Conservation (phyloP, 2,797 vertebrate species). For the Apogon hyalosoma region DNA sequence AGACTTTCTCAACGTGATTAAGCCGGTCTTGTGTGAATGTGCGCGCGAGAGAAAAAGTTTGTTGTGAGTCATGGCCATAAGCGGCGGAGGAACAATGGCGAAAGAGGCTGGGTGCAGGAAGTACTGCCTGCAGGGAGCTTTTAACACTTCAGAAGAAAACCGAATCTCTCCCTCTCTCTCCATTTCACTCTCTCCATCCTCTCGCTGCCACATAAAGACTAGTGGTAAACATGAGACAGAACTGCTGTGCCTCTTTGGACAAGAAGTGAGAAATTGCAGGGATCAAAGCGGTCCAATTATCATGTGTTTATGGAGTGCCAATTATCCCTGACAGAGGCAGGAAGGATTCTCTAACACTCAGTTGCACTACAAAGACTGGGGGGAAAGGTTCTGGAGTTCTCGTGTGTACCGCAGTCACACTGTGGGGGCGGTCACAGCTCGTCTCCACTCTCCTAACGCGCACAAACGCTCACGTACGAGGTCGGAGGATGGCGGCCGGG, state of each 20-base stretch:
- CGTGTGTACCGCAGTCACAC: conserved; percentile 52
- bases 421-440: conserved; percentile 52
- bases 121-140: conserved; percentile 75
- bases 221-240: conserved; percentile 73
- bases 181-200: conserved; percentile 48
- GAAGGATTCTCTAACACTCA: conserved; percentile 70
- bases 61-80: conserved; percentile 74
- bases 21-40: conserved; percentile 47
- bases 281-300: conserved; percentile 84
- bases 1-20: conserved; percentile 58
- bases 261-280: conserved; percentile 77
- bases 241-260: conserved; percentile 73
- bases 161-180: conserved; percentile 48
- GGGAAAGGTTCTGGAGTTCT: conserved; percentile 59
- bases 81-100: conserved; percentile 68
- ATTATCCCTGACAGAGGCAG: conserved; percentile 80
- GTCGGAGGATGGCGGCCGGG: too few species aligned
- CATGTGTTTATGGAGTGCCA: conserved; percentile 82
- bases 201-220: conserved; percentile 73
- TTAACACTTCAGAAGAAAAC: conserved; percentile 79
- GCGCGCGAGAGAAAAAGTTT: conserved; percentile 58
- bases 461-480: conserved; percentile 46
- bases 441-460: conserved; percentile 53
- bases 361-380: conserved; percentile 68
- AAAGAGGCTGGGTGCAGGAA: conserved; percentile 74